Base-by-base conservation (phyloP, 2,888 invertebrate genomes). In the Theodoxus fluviatilis region DNA sequence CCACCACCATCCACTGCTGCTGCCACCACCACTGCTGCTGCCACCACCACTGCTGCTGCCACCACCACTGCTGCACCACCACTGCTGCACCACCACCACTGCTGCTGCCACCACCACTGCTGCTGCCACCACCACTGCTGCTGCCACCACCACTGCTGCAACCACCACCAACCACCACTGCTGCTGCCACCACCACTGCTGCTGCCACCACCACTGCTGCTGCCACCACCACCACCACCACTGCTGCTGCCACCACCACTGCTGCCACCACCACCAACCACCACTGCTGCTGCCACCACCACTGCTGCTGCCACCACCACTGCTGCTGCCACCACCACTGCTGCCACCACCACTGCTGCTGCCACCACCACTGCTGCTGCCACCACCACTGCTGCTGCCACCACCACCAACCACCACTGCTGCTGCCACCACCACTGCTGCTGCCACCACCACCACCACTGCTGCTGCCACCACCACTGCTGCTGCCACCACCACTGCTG, bases 391-490 rank as follows among this genome's bases (percentile, higher is more conserved):
- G n/a, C n/a, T 71, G 47, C 71, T 71, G 65, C 59, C 65, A 63
- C 57, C 52, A n/a, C 61, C 33, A 55, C 70, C 49, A 66, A n/a
- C 59, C 57, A 25, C 55, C 66, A 67, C 71, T 71, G 37, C 70
- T 38, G 35, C 70, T 71, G 63, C 71, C 40, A n/a, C n/a, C n/a
- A n/a, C n/a, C n/a, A 43, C 71, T 71, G 71, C 70, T 71, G 61
- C 71, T 71, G 71, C 70, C 64, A 63, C 71, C 47, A 72, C 70
- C 71, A 71, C 70, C 61, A 64, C 71, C 71, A 71, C 59, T 71
- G 43, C 57, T 66, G 15, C 61, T 40, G 38, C 70, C 49, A 66
- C 59, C 57, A 25, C 55, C 66, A 67, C 72, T 71, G 40, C 43
- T 18, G 33, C 15, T 18, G 40, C 67, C 28, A 28, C 67, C 22